These are phyloP conservation scores for Drosophila azteca DNA, from an alignment of 1,140 invertebrate genomes.

Conservation along the genomic window DNA sequence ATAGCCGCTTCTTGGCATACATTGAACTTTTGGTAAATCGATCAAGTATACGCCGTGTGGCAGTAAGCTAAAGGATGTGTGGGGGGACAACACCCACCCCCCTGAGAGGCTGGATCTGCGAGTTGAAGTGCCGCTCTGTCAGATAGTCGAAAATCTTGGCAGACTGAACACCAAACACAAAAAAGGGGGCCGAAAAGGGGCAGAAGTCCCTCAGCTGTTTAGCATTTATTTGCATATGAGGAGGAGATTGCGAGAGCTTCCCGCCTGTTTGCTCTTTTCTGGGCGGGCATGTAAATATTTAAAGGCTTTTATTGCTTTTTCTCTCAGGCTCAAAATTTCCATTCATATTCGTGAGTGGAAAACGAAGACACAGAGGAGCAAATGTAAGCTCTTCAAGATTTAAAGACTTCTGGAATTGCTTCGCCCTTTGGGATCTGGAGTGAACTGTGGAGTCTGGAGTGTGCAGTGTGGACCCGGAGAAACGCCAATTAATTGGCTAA, in stretches of 20 bases:
- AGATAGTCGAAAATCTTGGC: conserved; percentile 43
- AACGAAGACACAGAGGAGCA: conserved; percentile 21
- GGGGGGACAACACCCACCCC: too few relatives aligned
- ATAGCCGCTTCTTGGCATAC: conserved; percentile 37
- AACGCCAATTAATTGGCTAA: conserved; percentile 42
- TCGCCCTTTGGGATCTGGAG: not conserved
- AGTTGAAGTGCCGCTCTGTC: conserved; percentile 23
- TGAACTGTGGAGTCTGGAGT: not conserved
- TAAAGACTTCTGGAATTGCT: conserved; percentile 15
- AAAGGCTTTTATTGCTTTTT: conserved; percentile 73
- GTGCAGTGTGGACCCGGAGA: conserved; percentile 5
- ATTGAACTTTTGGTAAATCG: conserved; percentile 66
- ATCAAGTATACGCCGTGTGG: conserved; percentile 71
- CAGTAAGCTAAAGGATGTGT: conserved; percentile 8
- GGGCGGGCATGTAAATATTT: conserved; percentile 70
- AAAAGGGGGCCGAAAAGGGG: conserved; percentile 23
- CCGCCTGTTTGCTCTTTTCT: conserved; percentile 69
- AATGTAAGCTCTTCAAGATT: conserved; percentile 31
- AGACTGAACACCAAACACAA: conserved; percentile 29
- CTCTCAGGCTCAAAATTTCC: conserved; percentile 28
- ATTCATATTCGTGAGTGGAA: conserved; percentile 35
- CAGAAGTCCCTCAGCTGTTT: conserved; percentile 55
- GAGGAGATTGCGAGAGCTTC: conserved; percentile 37
- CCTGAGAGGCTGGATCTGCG: not conserved
- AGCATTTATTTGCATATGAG: conserved; percentile 75